Base-by-base conservation (phyloP, 2,113 vertebrate genomes). In the Siphamia tubifer region DNA sequence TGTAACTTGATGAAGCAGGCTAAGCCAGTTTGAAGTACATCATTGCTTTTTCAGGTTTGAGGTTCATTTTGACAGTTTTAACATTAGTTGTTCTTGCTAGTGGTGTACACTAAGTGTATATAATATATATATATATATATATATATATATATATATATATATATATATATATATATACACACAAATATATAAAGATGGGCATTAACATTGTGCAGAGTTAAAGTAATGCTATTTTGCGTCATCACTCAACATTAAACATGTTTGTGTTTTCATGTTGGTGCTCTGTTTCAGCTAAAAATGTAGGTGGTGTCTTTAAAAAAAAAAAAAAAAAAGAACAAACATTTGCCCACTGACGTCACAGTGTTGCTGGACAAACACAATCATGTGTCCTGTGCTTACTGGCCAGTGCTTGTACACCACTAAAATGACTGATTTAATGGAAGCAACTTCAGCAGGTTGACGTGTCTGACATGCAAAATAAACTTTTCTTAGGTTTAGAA, bases 31-130 rank as follows among this genome's bases (percentile, higher is more conserved):
- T 64, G 28, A 61, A 24, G 62, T 58, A 44, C 9, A 60, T 43
- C 20, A 9, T 5, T 13, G 38, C 52, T 57, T 13, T 55, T 58
- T 66, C 24, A 44, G 21, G 16, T 17, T 27, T 36, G 40, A 30
- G 48, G n/a, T 35, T 44, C 7, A 54, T 43, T 58, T 67, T 13
- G 20, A 51, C 36, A 62, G 38, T 66, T 63, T 61, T 71, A 35
- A 56, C 27, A 49, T 68, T 48, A 39, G 32, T 40, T 79, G 57
- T 74, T 73, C 61, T 79, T 73, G 15, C 21, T 32, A 27, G 63
- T 84, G 58, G 39, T 63, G 64, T 80, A 58, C 62, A 66, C 51
- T 69, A 54, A 76, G 30, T 27, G 28, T 16, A 27, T n/a, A n/a
- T n/a, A n/a, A 21, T 23, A 3, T 13, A 44, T 23, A n/a, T 45